Evolutionary conservation across 2,888 invertebrate genomes (phyloP), one percentile per base, ranked within the genome.

Genomic region (Deilephila elpenor): DNA sequence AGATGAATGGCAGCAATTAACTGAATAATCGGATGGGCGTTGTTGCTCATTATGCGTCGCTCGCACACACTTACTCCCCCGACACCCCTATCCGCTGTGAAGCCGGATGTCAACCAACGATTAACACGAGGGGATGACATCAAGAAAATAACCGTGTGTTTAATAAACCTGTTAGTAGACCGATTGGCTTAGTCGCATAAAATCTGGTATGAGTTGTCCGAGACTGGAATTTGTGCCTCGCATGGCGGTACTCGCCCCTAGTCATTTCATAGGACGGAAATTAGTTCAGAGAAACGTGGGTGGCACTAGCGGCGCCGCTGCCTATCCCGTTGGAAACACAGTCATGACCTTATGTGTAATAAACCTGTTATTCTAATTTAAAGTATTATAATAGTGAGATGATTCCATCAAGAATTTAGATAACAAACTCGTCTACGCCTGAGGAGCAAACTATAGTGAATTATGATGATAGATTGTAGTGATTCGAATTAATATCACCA

Each of bases 401-500:
- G 25, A 60, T 29, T 29, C 20, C 60, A 60, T 29, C 29, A 29
- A 29, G 14, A 61, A 61, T 61, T 32, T 4, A 59, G 59, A 62
- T 62, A 67, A 67, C 64, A 67, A 44, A 44, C 37, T 64, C n/a
- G 20, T 14, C 44, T 14, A 8, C 44, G 14, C 4, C 44, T 1
- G 11, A 25, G 7, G 6, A 62, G 34, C 34, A 34, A 61, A 61
- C 19, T 29, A 17, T 32, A 19, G n/a, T 62, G n/a, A 34, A 34
- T 62, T 34, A 62, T 51, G 17, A 44, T 67, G 73, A 77, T 72
- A 70, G 73, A 70, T 75, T 71, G 60, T 67, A 74, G 74, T 74
- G 74, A 78, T 67, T 25, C 25, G 74, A 71, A 75, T 75, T 72
- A 72, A 64, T 75, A 76, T 71, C 74, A 74, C 71, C 74, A 74